A percentile compares a stretch with the other conserved stretches of the same genome.
These are phyloP conservation scores for Saccostrea cuccullata DNA, from an alignment of 1,140 invertebrate genomes.

Conservation along the genomic window DNA sequence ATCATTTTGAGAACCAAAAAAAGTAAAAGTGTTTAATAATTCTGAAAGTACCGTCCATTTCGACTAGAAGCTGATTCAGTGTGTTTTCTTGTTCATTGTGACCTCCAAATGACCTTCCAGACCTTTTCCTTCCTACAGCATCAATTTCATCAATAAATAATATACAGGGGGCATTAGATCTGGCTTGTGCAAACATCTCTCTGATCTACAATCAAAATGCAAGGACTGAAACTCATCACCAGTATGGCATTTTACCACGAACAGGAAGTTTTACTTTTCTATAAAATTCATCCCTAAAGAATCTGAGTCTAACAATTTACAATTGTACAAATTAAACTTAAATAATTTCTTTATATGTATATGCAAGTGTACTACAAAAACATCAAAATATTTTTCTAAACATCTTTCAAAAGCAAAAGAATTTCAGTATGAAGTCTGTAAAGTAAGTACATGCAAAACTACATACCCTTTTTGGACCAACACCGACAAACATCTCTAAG, in stretches of 20 bases:
- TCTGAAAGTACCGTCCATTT: constrained; percentile 93
- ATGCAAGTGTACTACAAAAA: no score
- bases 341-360: no score
- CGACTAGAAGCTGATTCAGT: constrained; percentile 98
- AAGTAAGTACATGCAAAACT: not conserved
- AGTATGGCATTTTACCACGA: no score
- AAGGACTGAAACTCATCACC: not conserved
- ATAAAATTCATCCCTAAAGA: no score
- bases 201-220: constrained; percentile 81
- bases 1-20: not conserved
- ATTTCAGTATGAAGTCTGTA: no score
- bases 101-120: constrained; percentile 94
- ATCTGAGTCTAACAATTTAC: no score
- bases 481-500: constrained; percentile 99
- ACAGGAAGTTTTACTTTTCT: no score
- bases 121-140: constrained; percentile 97
- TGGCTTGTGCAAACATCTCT: constrained; percentile 98
- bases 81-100: constrained; percentile 99
- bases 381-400: constrained; percentile 60
- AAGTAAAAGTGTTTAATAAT: not conserved
- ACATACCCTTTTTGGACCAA: constrained; percentile 96
- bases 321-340: constrained; percentile 50
- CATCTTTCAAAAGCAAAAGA: no score
- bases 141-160: constrained; percentile 99
- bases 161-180: constrained; percentile 99